Evolutionary conservation across 2,797 vertebrate species (phyloP).

Genomic region (Leptoclinus maculatus): DNA sequence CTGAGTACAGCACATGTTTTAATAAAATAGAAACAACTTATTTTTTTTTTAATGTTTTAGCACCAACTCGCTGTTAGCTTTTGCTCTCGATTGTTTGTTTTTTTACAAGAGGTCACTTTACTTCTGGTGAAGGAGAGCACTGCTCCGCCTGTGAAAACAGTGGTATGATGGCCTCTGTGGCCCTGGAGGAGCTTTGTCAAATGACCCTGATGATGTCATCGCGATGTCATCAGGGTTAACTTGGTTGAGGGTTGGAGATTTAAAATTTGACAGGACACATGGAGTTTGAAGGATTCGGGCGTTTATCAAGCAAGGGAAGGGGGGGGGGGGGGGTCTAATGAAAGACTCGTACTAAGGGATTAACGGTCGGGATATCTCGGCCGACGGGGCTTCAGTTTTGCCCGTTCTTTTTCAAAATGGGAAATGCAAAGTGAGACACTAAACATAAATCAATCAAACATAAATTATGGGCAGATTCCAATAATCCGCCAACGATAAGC

Average conservation of each 20-base stretch:
- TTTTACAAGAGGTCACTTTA: not conserved
- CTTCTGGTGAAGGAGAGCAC: not conserved
- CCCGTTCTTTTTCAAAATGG: not conserved
- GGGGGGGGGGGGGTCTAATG: not conserved
- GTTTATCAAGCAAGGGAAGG: not conserved
- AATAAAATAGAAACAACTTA: constrained; percentile 38
- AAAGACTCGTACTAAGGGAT: not conserved
- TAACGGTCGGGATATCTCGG: not conserved
- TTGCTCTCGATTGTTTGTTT: not conserved
- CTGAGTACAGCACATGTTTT: constrained; percentile 39
- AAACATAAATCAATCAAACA: not conserved
- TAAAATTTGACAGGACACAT: not conserved
- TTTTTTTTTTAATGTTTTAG: constrained; percentile 38
- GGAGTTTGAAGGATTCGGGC: not conserved
- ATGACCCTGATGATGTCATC: not conserved
- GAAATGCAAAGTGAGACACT: not conserved
- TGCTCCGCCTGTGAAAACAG: not conserved
- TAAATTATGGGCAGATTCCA: not conserved
- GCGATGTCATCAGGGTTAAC: not conserved
- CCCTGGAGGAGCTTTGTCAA: not conserved
- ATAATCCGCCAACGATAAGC: not conserved
- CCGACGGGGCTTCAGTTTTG: not conserved
- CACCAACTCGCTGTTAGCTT: constrained; percentile 14
- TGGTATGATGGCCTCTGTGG: not conserved
- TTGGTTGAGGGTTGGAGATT: not conserved